These are phyloP conservation scores for Hydroisotoma schaefferi DNA, from an alignment of 2,888 invertebrate genomes.

Conservation along the genomic window DNA sequence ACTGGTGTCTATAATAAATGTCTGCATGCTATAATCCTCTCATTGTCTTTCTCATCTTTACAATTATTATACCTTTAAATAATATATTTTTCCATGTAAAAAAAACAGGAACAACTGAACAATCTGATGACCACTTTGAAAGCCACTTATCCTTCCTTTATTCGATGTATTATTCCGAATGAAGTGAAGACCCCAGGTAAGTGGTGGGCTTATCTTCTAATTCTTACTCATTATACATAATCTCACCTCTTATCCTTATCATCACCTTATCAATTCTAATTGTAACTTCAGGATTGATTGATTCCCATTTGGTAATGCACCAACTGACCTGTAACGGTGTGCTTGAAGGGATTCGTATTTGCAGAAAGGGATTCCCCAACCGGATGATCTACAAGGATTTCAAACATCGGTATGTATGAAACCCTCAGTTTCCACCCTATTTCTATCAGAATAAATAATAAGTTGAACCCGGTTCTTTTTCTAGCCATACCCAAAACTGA, in stretches of 20 bases:
- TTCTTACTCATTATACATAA: no score
- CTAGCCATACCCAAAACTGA: background rate
- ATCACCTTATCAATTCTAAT: no score
- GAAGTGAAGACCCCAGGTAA: conserved; percentile 86
- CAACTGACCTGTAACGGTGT: conserved; percentile 99
- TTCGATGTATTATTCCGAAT: conserved; percentile 99
- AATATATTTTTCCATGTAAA: conserved; percentile 5
- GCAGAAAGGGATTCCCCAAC: conserved; percentile 99
- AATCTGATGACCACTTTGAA: conserved; percentile 95
- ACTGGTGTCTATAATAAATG: no score
- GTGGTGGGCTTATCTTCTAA: no score
- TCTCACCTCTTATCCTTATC: no score
- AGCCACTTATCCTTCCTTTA: conserved; percentile 98
- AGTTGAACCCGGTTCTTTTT: background rate
- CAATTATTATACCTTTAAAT: background rate
- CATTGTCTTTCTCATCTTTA: no score
- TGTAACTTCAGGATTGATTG: conserved; percentile 94
- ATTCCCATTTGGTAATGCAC: conserved; percentile 98
- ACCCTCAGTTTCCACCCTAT: background rate
- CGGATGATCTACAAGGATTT: conserved; percentile 99
- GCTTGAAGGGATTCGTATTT: conserved; percentile 99
- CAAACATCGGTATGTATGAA: conserved; percentile 87
- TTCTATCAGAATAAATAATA: background rate
- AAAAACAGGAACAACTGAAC: conserved; percentile 83
- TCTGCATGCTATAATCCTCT: no score